Evolutionary conservation across 2,888 invertebrate species (phyloP).

Genomic region (Pelosia muscerda): DNA sequence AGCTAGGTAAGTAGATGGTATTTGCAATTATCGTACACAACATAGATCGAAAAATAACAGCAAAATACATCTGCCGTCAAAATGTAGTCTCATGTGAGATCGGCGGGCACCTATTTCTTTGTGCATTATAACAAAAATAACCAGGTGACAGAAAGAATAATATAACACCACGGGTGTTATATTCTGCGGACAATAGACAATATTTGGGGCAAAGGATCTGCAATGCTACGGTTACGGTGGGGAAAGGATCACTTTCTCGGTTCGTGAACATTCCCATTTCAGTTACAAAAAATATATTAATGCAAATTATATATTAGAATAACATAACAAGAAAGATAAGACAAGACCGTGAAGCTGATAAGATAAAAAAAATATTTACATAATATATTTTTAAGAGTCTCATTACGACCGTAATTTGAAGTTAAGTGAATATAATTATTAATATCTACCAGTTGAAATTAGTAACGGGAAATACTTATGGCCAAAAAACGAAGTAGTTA

Average conservation of each 20-base stretch:
- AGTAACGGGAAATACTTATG: neutral
- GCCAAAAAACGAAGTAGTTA: neutral
- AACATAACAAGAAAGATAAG: neutral
- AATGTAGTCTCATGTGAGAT: no score
- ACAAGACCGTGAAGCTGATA: constrained; percentile 10
- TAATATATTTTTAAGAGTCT: neutral
- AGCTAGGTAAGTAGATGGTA: no score
- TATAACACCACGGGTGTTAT: no score
- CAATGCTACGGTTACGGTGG: no score
- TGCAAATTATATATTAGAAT: neutral
- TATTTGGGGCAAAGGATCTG: no score
- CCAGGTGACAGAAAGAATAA: no score
- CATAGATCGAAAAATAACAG: no score
- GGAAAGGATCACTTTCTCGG: neutral
- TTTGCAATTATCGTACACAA: no score
- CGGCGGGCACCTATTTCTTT: no score
- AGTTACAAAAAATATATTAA: neutral
- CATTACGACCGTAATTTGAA: neutral
- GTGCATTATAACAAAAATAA: no score
- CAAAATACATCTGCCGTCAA: no score
- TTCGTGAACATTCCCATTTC: neutral
- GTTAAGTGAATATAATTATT: neutral
- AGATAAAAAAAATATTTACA: constrained; percentile 24
- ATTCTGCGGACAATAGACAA: no score
- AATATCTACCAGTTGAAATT: neutral